Evolutionary conservation across 2,797 vertebrate species (phyloP).

Genomic region (Acanthurus lineatus): DNA sequence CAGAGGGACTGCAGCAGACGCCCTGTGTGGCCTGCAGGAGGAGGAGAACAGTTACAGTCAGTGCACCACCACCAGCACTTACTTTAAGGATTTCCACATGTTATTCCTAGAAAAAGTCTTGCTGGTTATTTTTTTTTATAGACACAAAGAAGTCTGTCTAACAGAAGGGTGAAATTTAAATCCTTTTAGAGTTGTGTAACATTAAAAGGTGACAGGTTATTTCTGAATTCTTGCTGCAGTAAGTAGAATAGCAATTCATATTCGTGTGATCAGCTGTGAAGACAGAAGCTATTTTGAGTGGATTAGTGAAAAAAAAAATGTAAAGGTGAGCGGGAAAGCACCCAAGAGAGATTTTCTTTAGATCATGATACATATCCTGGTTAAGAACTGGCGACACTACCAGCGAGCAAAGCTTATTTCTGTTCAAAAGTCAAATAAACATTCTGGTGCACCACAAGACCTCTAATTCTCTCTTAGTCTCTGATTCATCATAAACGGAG

Average conservation of each 20-base stretch:
- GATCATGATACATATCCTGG: slow-evolving; percentile 44
- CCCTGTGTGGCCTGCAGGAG: slow-evolving; percentile 93
- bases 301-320: slow-evolving; percentile 9
- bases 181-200: slow-evolving; percentile 8
- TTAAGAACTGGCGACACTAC: slow-evolving; percentile 50
- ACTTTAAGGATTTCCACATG: slow-evolving; percentile 64
- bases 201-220: slow-evolving; percentile 3
- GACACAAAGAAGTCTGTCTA: slow-evolving; percentile 23
- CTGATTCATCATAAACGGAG: slow-evolving; percentile 15
- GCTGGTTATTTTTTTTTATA: background rate
- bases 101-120: slow-evolving; percentile 36
- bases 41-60: slow-evolving; percentile 49
- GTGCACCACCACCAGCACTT: slow-evolving; percentile 39
- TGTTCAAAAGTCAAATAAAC: slow-evolving; percentile 69
- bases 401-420: slow-evolving; percentile 48
- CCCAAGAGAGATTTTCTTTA: slow-evolving; percentile 46
- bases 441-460: slow-evolving; percentile 43
- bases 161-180: background rate
- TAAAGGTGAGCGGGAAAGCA: slow-evolving; percentile 43
- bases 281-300: slow-evolving; percentile 23
- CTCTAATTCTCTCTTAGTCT: slow-evolving; percentile 35
- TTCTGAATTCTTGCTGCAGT: slow-evolving; percentile 9
- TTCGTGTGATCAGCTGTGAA: slow-evolving; percentile 36
- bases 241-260: slow-evolving; percentile 24
- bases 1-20: slow-evolving; percentile 95